These are phyloP conservation scores for Passer domesticus DNA, from an alignment of 2,113 vertebrate species.

Conservation along the genomic window DNA sequence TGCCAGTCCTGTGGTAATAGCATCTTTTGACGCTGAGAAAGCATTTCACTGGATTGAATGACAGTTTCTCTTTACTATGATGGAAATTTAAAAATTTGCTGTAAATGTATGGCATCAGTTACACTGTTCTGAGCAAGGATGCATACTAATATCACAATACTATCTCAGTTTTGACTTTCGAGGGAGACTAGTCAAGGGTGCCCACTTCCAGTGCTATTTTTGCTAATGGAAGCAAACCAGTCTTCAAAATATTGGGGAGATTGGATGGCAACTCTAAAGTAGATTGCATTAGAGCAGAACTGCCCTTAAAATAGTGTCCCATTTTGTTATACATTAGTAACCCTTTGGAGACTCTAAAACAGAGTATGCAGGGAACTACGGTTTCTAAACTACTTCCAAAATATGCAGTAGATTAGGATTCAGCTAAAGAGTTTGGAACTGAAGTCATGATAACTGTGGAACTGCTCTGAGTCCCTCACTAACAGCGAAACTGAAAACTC, in stretches of 20 bases:
- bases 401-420: neutral
- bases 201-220: neutral
- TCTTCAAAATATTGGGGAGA: neutral
- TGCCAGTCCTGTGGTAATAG: slow-evolving; percentile 65
- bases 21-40: slow-evolving; percentile 72
- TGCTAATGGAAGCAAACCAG: neutral
- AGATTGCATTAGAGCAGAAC: neutral
- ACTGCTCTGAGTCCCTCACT: neutral
- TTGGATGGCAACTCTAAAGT: neutral
- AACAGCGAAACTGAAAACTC: neutral
- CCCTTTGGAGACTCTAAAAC: slow-evolving; percentile 1
- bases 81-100: slow-evolving; percentile 66
- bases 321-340: neutral
- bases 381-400: neutral
- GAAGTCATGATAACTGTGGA: neutral
- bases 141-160: slow-evolving; percentile 6
- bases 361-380: neutral
- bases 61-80: slow-evolving; percentile 60
- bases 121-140: slow-evolving; percentile 5
- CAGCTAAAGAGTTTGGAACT: slow-evolving; percentile 24
- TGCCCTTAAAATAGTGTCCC: neutral
- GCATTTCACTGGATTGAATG: slow-evolving; percentile 67
- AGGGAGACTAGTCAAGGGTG: slow-evolving; percentile 8
- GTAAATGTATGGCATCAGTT: slow-evolving; percentile 41
- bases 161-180: slow-evolving; percentile 11